These are phyloP conservation scores for Andrena cerasifolii DNA, from an alignment of 1,140 invertebrate genomes.

Conservation along the genomic window DNA sequence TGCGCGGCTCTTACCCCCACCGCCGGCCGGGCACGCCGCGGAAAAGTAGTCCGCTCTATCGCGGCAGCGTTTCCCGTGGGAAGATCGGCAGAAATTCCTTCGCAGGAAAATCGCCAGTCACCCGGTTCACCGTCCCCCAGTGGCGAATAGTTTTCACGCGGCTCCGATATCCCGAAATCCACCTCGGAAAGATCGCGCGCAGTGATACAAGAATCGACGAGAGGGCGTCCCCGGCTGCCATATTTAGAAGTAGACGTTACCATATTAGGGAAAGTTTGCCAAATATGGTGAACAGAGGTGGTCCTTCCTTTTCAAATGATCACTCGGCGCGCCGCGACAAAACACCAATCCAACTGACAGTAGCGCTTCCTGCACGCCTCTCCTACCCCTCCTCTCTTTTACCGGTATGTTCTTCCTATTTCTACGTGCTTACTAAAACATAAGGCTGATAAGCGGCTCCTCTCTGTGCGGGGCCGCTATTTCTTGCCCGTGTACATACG, in stretches of 20 bases:
- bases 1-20: constrained; percentile 72
- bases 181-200: constrained; percentile 59
- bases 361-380: constrained; percentile 80
- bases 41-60: constrained; percentile 70
- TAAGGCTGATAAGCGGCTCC: constrained; percentile 43
- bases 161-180: constrained; percentile 46
- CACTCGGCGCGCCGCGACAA: constrained; percentile 76
- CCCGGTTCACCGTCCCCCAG: neutral
- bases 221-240: constrained; percentile 86
- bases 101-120: constrained; percentile 35
- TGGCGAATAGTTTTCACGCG: no score
- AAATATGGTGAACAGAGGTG: constrained; percentile 87
- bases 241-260: constrained; percentile 89
- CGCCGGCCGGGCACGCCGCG: constrained; percentile 38
- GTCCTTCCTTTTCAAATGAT: constrained; percentile 80
- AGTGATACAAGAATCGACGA: constrained; percentile 81
- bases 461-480: constrained; percentile 25
- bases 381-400: constrained; percentile 65
- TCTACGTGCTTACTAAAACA: constrained; percentile 56
- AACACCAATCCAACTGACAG: constrained; percentile 81
- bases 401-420: constrained; percentile 52
- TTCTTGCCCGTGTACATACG: constrained; percentile 13
- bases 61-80: neutral
- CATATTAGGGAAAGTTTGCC: constrained; percentile 88
- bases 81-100: constrained; percentile 24